Conservation (phyloP, 2,113 vertebrate genomes). For the Scolopax mira region DNA sequence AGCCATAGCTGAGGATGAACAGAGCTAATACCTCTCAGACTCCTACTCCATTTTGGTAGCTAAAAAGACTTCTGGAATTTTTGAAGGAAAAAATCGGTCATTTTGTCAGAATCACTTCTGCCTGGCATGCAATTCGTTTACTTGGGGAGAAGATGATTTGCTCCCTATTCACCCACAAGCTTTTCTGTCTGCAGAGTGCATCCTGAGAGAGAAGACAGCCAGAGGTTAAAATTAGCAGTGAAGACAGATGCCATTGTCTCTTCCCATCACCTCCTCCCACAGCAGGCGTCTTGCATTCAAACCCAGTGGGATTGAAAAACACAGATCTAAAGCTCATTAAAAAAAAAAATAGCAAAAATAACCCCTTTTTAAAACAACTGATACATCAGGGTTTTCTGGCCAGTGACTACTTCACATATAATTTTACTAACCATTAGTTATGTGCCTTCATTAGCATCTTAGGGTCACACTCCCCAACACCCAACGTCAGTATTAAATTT, state of each 20-base stretch:
- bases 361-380: not conserved
- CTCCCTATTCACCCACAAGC: not conserved
- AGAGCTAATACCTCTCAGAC: not conserved
- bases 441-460: not conserved
- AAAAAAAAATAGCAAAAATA: not conserved
- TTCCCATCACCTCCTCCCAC: conserved; percentile 49
- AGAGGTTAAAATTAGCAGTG: conserved; percentile 64
- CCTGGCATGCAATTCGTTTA: not conserved
- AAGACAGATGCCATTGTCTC: conserved; percentile 38
- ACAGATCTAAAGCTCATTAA: not conserved
- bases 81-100: not conserved
- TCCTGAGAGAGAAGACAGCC: conserved; percentile 16
- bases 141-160: not conserved
- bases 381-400: not conserved
- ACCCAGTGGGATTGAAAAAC: not conserved
- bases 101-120: not conserved
- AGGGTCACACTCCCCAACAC: not conserved
- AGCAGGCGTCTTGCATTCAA: not conserved
- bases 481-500: not conserved
- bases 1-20: not conserved
- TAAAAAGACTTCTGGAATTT: not conserved
- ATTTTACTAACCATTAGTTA: not conserved
- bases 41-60: not conserved
- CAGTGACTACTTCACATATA: not conserved
- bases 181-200: not conserved